These are phyloP conservation scores for Ruditapes philippinarum DNA, from an alignment of 1,140 invertebrate species.

Conservation along the genomic window DNA sequence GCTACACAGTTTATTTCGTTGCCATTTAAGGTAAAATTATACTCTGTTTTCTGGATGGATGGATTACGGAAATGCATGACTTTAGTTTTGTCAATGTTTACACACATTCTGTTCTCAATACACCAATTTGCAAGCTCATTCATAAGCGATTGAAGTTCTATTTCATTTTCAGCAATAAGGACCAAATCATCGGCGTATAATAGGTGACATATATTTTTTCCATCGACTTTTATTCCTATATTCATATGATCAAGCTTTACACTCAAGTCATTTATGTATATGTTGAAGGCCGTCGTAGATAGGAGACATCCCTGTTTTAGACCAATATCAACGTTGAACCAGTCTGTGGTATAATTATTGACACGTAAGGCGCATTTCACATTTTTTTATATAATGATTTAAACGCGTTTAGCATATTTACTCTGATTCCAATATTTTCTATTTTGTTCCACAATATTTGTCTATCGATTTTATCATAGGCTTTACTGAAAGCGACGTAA, in stretches of 20 bases:
- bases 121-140: background rate
- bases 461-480: conserved; percentile 13
- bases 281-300: background rate
- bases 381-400: conserved; percentile 5
- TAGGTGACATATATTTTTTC: too few species aligned
- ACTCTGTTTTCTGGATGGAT: too few species aligned
- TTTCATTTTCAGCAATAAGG: too few species aligned
- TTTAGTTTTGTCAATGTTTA: conserved; percentile 2
- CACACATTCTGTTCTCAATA: background rate
- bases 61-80: conserved; percentile 19
- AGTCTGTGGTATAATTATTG: background rate
- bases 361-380: background rate
- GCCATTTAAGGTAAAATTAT: background rate
- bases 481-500: conserved; percentile 40
- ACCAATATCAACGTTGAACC: background rate
- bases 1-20: background rate
- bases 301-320: conserved; percentile 37
- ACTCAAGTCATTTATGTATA: background rate
- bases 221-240: background rate
- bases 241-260: background rate
- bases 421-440: background rate
- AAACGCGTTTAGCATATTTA: background rate
- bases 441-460: background rate
- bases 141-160: background rate
- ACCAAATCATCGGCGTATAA: too few species aligned